Evolutionary conservation across 2,797 vertebrate species (phyloP).

Genomic region (Pseudotriccus pelzelni): DNA sequence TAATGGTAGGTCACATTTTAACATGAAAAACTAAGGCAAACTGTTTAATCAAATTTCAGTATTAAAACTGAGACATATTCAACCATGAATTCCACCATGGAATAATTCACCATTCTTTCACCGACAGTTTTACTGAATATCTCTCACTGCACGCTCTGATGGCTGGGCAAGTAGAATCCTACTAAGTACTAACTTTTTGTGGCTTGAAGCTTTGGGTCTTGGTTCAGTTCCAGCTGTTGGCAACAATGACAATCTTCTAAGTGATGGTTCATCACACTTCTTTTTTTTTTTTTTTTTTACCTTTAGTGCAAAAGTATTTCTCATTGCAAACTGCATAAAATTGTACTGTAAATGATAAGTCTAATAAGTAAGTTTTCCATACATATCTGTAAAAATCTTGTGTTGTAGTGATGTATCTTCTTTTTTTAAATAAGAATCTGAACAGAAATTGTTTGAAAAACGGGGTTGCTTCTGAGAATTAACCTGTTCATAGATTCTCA

Average conservation of each 20-base stretch:
- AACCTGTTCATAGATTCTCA: background rate
- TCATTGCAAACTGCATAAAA: background rate
- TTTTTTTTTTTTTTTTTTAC: no score
- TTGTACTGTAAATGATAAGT: background rate
- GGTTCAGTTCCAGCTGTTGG: background rate
- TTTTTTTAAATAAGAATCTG: background rate
- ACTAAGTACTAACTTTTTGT: background rate
- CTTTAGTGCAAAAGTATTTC: background rate
- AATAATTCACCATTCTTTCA: background rate
- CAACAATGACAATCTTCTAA: background rate
- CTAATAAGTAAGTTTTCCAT: background rate
- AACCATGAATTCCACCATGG: background rate
- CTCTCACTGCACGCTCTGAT: background rate
- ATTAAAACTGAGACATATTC: background rate
- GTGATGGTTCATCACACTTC: background rate
- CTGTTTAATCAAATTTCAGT: background rate
- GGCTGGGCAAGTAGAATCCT: background rate
- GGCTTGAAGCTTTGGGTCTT: background rate
- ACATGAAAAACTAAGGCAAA: background rate
- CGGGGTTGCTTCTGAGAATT: background rate
- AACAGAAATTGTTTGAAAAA: background rate
- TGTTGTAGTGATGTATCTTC: background rate
- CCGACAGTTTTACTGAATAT: background rate
- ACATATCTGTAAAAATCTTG: background rate
- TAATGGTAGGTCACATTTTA: background rate